phyloP scores from a whole-genome alignment of 2,888 invertebrate genomes.

The Mesorhabditis belari region DNA sequence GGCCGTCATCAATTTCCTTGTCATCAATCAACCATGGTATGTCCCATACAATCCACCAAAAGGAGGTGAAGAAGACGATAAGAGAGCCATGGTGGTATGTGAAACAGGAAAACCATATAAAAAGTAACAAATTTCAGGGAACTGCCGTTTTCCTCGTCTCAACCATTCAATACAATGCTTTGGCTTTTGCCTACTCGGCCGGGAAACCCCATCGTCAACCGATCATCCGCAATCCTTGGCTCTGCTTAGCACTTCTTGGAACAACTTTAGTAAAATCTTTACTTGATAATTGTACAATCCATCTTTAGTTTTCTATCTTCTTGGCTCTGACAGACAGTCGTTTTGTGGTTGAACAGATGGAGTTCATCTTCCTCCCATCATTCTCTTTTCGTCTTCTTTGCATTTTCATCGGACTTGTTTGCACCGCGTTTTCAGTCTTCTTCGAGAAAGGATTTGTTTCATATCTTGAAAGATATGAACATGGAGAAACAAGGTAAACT shows the following conservation, averaged over 20 bases:
- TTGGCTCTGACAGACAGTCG: background rate
- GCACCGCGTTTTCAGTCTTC: background rate
- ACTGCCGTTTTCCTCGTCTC: conserved; percentile 72
- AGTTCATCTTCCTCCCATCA: background rate
- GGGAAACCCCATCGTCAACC: conserved; percentile 21
- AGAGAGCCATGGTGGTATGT: conserved; percentile 64
- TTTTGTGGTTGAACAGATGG: background rate
- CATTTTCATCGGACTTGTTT: background rate
- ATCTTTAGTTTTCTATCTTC: background rate
- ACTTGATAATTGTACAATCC: too few relatives aligned
- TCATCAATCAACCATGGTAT: conserved; percentile 47
- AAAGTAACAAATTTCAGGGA: conserved; percentile 59
- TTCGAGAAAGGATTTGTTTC: background rate
- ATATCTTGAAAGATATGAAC: background rate
- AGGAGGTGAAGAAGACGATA: conserved; percentile 58
- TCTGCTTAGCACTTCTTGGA: conserved; percentile 20
- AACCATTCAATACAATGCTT: conserved; percentile 67
- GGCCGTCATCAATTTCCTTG: conserved; percentile 41
- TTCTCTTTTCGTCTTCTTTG: background rate
- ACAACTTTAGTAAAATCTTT: conserved; percentile 19
- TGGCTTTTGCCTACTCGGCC: conserved; percentile 75
- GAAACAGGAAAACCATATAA: background rate
- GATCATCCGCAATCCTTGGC: conserved; percentile 14
- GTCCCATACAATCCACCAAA: conserved; percentile 54
- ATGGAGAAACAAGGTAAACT: background rate